These are phyloP conservation scores for Crotophaga sulcirostris DNA, from an alignment of 2,113 vertebrate genomes.

Conservation along the genomic window DNA sequence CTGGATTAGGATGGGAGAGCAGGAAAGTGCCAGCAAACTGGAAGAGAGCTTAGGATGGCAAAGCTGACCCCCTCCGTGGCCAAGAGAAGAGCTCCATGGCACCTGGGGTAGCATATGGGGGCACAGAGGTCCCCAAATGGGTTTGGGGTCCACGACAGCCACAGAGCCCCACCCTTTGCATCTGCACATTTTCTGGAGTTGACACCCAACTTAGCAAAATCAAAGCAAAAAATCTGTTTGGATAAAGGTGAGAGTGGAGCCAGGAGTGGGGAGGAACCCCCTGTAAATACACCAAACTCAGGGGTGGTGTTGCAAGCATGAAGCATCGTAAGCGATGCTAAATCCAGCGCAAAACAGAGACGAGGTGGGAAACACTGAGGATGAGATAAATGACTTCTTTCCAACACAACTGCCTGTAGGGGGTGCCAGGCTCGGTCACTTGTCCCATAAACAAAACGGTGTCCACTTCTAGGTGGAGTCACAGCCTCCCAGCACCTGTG, in stretches of 20 bases:
- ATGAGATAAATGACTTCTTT: neutral
- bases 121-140: neutral
- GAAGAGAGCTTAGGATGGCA: neutral
- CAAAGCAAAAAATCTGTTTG: neutral
- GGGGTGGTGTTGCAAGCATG: fast-evolving
- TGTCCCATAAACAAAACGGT: neutral
- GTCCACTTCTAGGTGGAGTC: fast-evolving
- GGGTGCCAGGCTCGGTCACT: neutral
- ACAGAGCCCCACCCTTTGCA: neutral
- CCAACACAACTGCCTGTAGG: neutral
- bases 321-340: neutral
- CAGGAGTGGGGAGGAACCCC: neutral
- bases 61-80: neutral
- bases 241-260: neutral
- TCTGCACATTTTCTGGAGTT: neutral
- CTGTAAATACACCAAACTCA: neutral
- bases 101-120: neutral
- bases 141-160: fast-evolving
- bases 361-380: neutral
- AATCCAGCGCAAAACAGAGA: neutral
- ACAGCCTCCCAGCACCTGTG: neutral
- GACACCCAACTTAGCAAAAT: neutral
- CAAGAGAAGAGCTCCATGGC: fast-evolving
- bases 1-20: neutral
- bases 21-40: neutral